Base-by-base conservation (phyloP, 2,797 vertebrate genomes). In the Carcharodon carcharias region DNA sequence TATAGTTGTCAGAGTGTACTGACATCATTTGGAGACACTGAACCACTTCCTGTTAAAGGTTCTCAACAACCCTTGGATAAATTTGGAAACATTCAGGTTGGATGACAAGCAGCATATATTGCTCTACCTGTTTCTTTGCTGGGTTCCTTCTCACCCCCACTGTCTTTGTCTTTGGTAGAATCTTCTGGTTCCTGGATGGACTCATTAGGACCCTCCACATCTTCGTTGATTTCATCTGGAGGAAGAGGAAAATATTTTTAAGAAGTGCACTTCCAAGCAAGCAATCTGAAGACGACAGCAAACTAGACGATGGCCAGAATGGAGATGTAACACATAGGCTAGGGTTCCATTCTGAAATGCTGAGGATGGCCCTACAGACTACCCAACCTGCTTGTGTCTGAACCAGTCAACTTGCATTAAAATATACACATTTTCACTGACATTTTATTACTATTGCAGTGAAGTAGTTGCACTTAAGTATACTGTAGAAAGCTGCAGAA, bases 141-240 rank as follows among this genome's bases (percentile, higher is more conserved):
- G 98, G 98, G 98, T 97, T 99, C 99, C 97, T 99, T 99, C 97
- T 99, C 98, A 97, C 98, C 98, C 98, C 98, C 98, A 97, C 98
- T 98, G 97, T 99, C 99, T 97, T 98, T 98, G 97, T 99, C 99
- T 98, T 99, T 99, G 97, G 98, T 97, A 97, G 99, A 98, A 97
- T 99, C 99, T 98, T 99, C 99, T 97, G 98, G 98, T 97, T 99
- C 99, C 96, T 98, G 98, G 96, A 98, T 97, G 96, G 98, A 98
- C 98, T 99, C 99, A 97, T 97, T 98, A 97, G 98, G 98, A 97
- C 98, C 99, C 98, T 99, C 99, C 96, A 98, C 98, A 99, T 99
- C 99, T 98, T 99, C 99, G 97, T 97, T 97, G 97, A 98, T 97
- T 98, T 99, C 99, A 98, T 99, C 99, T 99, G 98, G 97, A 98